Evolutionary conservation across 2,888 invertebrate genomes (phyloP).

Genomic region (Lasioglossum vierecki): DNA sequence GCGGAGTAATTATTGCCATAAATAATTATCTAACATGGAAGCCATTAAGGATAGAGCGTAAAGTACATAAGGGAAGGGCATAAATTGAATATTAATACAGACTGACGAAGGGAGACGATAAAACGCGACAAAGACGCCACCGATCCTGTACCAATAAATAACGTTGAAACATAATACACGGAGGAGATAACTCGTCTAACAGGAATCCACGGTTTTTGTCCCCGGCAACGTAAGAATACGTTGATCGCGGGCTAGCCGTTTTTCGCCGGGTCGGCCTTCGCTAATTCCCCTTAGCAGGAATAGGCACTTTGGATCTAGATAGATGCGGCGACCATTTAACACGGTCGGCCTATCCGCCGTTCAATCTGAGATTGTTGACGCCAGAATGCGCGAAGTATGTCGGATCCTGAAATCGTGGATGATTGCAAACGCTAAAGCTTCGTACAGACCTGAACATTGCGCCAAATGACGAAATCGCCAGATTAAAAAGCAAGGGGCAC

Average conservation of each 20-base stretch:
- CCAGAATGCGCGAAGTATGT: conserved; percentile 18
- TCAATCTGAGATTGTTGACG: conserved; percentile 57
- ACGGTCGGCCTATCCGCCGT: conserved; percentile 49
- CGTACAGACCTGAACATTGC: no score
- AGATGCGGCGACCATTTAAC: conserved; percentile 55
- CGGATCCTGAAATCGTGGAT: conserved; percentile 56
- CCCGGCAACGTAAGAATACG: conserved; percentile 16
- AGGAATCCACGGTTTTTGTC: conserved; percentile 49
- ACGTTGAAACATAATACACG: conserved; percentile 54
- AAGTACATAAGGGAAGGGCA: neutral
- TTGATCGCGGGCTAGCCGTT: conserved; percentile 15
- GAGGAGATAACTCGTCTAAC: conserved; percentile 44
- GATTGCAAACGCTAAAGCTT: conserved; percentile 31
- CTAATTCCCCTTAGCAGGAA: conserved; percentile 2
- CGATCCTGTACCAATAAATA: conserved; percentile 46
- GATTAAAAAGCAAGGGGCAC: no score
- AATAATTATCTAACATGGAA: conserved; percentile 28
- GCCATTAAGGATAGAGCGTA: conserved; percentile 24
- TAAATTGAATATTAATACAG: conserved; percentile 50
- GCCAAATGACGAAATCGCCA: no score
- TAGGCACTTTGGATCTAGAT: conserved; percentile 57
- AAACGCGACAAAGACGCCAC: conserved; percentile 21
- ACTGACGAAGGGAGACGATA: conserved; percentile 5
- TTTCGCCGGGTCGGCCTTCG: conserved; percentile 2
- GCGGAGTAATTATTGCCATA: neutral